Evolutionary conservation across 2,113 vertebrate genomes (phyloP).

Genomic region (Eptesicus fuscus): DNA sequence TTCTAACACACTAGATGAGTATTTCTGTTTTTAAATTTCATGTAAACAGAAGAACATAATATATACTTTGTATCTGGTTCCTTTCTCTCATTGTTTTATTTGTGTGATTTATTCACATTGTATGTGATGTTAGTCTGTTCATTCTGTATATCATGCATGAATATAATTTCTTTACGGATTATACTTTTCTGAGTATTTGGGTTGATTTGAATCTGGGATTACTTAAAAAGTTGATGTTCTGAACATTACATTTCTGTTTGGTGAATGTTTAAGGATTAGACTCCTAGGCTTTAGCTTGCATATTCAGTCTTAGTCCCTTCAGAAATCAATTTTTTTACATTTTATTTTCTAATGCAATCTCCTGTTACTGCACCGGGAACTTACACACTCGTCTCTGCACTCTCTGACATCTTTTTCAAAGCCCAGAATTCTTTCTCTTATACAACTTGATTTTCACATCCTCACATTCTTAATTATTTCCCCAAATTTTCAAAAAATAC

Average conservation of each 20-base stretch:
- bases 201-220: not conserved
- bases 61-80: not conserved
- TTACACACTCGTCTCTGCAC: not conserved
- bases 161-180: not conserved
- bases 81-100: not conserved
- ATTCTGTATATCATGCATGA: not conserved
- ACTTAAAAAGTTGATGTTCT: not conserved
- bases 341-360: not conserved
- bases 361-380: not conserved
- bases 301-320: not conserved
- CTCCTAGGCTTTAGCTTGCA: not conserved
- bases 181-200: not conserved
- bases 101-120: not conserved
- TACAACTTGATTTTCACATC: not conserved
- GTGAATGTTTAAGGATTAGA: not conserved
- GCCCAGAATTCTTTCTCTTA: not conserved
- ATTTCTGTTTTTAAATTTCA: not conserved
- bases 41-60: not conserved
- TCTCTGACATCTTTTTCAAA: not conserved
- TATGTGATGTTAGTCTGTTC: not conserved
- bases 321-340: not conserved
- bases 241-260: not conserved
- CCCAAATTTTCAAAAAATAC: not conserved
- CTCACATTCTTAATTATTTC: not conserved
- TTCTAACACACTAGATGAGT: not conserved